These are phyloP conservation scores for Cylindroiulus punctatus DNA, from an alignment of 2,888 invertebrate species.

Conservation along the genomic window DNA sequence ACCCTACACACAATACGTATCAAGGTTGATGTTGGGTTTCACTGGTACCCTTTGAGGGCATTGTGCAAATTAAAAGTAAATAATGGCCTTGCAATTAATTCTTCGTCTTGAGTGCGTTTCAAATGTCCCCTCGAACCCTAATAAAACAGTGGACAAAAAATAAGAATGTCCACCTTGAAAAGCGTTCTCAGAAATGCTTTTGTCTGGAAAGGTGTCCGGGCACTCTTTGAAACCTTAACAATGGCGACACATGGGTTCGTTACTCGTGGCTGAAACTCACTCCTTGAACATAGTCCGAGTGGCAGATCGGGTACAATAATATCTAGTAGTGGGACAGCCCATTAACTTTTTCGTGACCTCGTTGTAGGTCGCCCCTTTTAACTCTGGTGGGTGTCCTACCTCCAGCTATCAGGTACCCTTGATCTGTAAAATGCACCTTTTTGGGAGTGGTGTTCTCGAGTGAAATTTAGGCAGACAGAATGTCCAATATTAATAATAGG, in stretches of 20 bases:
- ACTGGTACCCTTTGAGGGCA: neutral
- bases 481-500: constrained; percentile 34
- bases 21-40: constrained; percentile 37
- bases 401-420: constrained; percentile 25
- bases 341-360: constrained; percentile 28
- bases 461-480: constrained; percentile 3
- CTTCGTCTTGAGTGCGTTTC: constrained; percentile 34
- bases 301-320: constrained; percentile 42
- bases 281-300: constrained; percentile 14
- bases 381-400: constrained; percentile 45
- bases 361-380: constrained; percentile 43
- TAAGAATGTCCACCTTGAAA: constrained; percentile 40
- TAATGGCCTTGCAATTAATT: constrained; percentile 43
- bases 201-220: constrained; percentile 18
- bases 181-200: constrained; percentile 11
- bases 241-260: constrained; percentile 41
- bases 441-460: constrained; percentile 10
- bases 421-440: constrained; percentile 23
- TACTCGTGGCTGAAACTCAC: neutral
- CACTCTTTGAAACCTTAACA: neutral
- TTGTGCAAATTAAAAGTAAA: constrained; percentile 13
- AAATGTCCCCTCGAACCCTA: constrained; percentile 39
- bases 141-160: constrained; percentile 1
- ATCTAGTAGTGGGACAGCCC: constrained; percentile 45
- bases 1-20: neutral